These are phyloP conservation scores for Psittacula cyanocephala DNA, from an alignment of 2,113 vertebrate species.

Conservation along the genomic window DNA sequence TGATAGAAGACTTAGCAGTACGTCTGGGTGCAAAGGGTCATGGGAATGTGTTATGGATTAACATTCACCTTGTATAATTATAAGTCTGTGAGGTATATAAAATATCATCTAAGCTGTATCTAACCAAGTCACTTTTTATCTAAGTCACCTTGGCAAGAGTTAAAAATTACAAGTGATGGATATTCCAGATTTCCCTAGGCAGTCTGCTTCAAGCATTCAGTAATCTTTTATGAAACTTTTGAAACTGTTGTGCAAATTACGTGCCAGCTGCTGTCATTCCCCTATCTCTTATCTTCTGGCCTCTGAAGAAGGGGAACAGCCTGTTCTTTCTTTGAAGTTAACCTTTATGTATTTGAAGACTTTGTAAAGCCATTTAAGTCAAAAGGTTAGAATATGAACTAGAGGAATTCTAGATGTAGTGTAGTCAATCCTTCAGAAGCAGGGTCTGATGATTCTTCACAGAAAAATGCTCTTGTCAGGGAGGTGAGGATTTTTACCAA, in stretches of 20 bases:
- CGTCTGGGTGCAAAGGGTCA: conserved; percentile 27
- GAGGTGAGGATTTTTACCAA: neutral
- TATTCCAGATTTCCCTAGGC: neutral
- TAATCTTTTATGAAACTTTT: neutral
- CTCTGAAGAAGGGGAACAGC: neutral
- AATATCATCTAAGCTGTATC: neutral
- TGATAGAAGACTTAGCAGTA: conserved; percentile 96
- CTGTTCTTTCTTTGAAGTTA: neutral
- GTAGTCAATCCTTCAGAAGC: neutral
- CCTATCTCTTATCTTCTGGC: neutral
- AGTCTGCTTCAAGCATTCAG: neutral
- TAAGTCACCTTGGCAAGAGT: neutral
- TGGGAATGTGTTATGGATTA: neutral
- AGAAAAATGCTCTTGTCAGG: neutral
- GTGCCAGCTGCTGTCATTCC: neutral
- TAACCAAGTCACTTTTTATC: neutral
- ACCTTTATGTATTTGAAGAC: neutral
- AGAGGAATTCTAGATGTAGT: neutral
- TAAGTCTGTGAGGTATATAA: neutral
- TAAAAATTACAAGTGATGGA: neutral
- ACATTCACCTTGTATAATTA: neutral
- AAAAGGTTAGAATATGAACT: neutral
- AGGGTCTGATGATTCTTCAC: neutral
- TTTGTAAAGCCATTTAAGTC: neutral
- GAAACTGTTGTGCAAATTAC: neutral